Conservation (phyloP, 2,113 vertebrate species). For the Seriola aureovittata region DNA sequence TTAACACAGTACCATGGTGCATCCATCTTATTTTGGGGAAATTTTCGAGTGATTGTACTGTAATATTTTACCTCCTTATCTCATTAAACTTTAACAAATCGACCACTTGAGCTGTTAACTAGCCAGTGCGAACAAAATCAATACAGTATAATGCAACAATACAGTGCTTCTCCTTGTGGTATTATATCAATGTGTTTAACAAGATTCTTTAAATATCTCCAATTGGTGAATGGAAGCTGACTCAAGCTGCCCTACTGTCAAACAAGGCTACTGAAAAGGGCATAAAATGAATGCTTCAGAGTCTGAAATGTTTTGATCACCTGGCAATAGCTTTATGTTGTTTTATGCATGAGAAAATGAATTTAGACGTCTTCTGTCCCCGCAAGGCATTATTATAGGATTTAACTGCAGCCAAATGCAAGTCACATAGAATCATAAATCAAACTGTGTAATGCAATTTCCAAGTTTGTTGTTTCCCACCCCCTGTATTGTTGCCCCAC, state of each 20-base stretch:
- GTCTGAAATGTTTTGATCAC: constrained; percentile 20
- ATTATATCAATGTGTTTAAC: constrained; percentile 34
- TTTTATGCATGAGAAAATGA: constrained; percentile 3
- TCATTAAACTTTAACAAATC: constrained; percentile 62
- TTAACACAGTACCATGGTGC: constrained; percentile 17
- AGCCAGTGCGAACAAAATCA: constrained; percentile 49
- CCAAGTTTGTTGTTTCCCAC: constrained; percentile 33
- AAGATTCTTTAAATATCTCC: constrained; percentile 1
- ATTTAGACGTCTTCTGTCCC: constrained; percentile 20
- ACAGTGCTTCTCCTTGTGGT: constrained; percentile 20
- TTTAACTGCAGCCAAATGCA: constrained; percentile 45
- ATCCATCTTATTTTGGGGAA: constrained; percentile 47
- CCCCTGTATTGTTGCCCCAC: constrained; percentile 2
- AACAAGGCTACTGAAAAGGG: neutral
- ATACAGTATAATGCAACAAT: constrained; percentile 55
- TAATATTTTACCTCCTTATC: constrained; percentile 49
- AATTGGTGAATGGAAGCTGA: constrained; percentile 6
- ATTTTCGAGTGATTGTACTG: constrained; percentile 34
- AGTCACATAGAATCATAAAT: constrained; percentile 39
- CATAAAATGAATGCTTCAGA: neutral
- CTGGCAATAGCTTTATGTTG: constrained; percentile 5
- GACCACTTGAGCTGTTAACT: constrained; percentile 40
- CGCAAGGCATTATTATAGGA: neutral
- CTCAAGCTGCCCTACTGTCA: constrained; percentile 3
- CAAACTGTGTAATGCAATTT: constrained; percentile 31